Evolutionary conservation across 2,797 vertebrate species (phyloP).

Genomic region (Intellagama lesueurii): DNA sequence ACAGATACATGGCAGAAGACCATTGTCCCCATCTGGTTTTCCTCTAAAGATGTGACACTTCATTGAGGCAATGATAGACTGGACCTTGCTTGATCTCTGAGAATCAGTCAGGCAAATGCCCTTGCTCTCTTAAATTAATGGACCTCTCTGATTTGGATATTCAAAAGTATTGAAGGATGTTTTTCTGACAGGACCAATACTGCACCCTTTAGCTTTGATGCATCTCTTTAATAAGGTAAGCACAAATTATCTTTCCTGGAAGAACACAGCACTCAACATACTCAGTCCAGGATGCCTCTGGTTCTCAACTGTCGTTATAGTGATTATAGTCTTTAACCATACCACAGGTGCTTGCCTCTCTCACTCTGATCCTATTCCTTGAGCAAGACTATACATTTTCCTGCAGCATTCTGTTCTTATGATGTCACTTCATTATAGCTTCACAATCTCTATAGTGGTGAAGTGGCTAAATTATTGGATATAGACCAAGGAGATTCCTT

Average conservation of each 20-base stretch:
- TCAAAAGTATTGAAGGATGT: background rate
- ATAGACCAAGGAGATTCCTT: background rate
- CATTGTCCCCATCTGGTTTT: background rate
- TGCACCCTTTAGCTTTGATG: too few species aligned
- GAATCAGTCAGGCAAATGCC: background rate
- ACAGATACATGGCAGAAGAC: background rate
- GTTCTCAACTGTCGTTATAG: too few species aligned
- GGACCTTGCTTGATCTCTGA: background rate
- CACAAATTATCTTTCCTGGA: background rate
- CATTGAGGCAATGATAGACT: background rate
- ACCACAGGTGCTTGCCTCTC: background rate
- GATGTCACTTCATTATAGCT: background rate
- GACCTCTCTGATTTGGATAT: background rate
- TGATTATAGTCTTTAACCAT: too few species aligned
- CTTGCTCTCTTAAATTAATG: background rate
- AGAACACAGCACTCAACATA: constrained; percentile 36
- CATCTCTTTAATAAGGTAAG: background rate
- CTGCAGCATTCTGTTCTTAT: background rate
- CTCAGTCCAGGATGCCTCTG: too few species aligned
- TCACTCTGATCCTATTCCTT: background rate
- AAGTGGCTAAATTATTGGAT: background rate
- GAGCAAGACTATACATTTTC: background rate
- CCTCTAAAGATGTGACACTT: background rate
- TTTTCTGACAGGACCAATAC: background rate
- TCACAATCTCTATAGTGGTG: background rate